Conservation (phyloP, 2,888 invertebrate genomes). For the Elegia similella region DNA sequence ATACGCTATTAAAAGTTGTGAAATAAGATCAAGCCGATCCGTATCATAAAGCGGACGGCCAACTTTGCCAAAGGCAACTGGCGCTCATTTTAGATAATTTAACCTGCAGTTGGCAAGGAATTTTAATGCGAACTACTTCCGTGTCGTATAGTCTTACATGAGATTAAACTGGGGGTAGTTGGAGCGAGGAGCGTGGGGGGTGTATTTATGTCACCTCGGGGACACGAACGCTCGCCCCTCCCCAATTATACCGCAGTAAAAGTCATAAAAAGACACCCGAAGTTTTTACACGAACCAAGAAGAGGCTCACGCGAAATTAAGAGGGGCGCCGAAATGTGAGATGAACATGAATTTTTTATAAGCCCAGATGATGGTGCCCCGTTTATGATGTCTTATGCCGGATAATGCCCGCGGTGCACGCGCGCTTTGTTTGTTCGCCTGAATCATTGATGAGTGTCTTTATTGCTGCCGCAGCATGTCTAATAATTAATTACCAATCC, state of each 20-base stretch:
- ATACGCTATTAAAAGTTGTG: slow-evolving; percentile 11
- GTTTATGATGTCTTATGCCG: slow-evolving; percentile 81
- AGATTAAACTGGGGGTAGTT: slow-evolving; percentile 74
- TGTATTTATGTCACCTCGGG: slow-evolving; percentile 81
- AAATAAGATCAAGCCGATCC: slow-evolving; percentile 11
- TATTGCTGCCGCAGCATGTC: slow-evolving; percentile 64
- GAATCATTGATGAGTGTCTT: slow-evolving; percentile 76
- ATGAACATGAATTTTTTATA: slow-evolving; percentile 82
- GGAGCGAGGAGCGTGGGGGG: slow-evolving; percentile 62
- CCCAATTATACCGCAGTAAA: slow-evolving; percentile 83
- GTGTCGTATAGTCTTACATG: slow-evolving; percentile 71
- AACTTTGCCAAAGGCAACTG: slow-evolving; percentile 18
- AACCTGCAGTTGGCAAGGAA: slow-evolving; percentile 51
- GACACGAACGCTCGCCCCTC: slow-evolving; percentile 76
- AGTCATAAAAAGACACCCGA: slow-evolving; percentile 82
- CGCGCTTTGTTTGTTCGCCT: slow-evolving; percentile 66
- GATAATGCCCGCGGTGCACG: slow-evolving; percentile 75
- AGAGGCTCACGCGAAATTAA: slow-evolving; percentile 80
- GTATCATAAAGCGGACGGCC: slow-evolving; percentile 8
- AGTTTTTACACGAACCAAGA: slow-evolving; percentile 81
- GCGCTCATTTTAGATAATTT: slow-evolving; percentile 41
- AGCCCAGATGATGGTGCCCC: slow-evolving; percentile 79
- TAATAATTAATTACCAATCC: slow-evolving; percentile 73
- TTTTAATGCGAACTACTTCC: slow-evolving; percentile 65
- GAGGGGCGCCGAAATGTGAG: slow-evolving; percentile 82